Conservation (phyloP, 2,888 invertebrate species). For the Carabus problematicus region DNA sequence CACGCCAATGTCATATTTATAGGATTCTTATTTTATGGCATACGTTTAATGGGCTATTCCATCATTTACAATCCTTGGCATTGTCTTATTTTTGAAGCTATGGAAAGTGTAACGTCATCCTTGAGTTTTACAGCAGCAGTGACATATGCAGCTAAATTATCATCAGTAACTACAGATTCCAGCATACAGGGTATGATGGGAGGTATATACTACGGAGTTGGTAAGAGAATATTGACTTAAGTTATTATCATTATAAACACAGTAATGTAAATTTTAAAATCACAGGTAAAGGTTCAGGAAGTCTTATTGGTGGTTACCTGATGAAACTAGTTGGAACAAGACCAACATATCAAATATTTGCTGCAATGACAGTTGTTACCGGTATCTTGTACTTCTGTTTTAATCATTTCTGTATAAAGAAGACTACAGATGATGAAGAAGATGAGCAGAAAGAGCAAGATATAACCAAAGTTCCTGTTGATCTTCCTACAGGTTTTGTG, state of each 20-base stretch:
- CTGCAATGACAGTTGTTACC: constrained; percentile 68
- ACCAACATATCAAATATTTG: constrained; percentile 74
- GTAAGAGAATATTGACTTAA: constrained; percentile 57
- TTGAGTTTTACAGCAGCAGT: constrained; percentile 79
- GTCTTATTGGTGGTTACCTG: constrained; percentile 76
- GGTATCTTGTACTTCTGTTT: constrained; percentile 74
- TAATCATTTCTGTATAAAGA: constrained; percentile 70
- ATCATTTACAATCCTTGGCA: constrained; percentile 79
- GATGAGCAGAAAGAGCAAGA: constrained; percentile 66
- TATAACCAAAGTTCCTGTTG: constrained; percentile 49
- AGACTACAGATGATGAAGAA: constrained; percentile 64
- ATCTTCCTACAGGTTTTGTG: constrained; percentile 45
- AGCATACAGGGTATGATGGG: constrained; percentile 79
- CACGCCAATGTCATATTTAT: constrained; percentile 80
- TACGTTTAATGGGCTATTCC: constrained; percentile 76
- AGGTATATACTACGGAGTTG: constrained; percentile 82
- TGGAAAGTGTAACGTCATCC: constrained; percentile 79
- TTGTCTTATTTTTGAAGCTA: constrained; percentile 76
- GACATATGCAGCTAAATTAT: constrained; percentile 77
- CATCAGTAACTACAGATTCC: constrained; percentile 76
- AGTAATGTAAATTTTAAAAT: constrained; percentile 24
- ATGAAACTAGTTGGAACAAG: constrained; percentile 77
- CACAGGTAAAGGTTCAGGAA: constrained; percentile 77
- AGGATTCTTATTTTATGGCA: constrained; percentile 78
- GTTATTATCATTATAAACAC: neutral